phyloP scores from a whole-genome alignment of 2,888 invertebrate species.

The Saturnia japonica region DNA sequence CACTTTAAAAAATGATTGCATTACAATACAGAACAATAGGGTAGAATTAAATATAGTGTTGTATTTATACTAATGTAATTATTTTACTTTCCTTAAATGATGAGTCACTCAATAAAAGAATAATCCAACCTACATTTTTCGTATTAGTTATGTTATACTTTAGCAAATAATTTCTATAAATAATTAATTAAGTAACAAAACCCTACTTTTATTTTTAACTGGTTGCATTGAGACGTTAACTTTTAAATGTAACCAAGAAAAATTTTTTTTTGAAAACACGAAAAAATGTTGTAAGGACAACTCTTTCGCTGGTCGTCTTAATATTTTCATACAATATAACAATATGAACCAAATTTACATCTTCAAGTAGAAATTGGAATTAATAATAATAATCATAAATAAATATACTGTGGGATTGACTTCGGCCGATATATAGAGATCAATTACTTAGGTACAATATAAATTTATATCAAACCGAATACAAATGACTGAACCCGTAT shows the following conservation, averaged over 20 bases:
- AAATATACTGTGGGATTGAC: constrained; percentile 15
- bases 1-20: not conserved
- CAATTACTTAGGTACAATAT: constrained; percentile 12
- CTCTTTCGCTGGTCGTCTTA: not conserved
- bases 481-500: not conserved
- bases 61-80: not conserved
- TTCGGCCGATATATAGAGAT: constrained; percentile 24
- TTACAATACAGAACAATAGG: not conserved
- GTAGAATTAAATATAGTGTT: not conserved
- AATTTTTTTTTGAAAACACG: not conserved
- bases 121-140: not conserved
- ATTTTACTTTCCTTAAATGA: not conserved
- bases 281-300: not conserved
- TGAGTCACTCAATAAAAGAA: not conserved
- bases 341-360: not conserved
- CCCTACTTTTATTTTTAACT: not conserved
- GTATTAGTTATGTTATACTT: not conserved
- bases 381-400: not conserved
- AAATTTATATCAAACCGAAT: not conserved
- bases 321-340: not conserved
- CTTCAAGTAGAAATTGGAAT: not conserved
- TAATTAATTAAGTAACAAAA: not conserved
- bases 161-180: not conserved
- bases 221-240: not conserved
- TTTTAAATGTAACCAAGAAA: not conserved